Evolutionary conservation across 2,888 invertebrate genomes (phyloP).

Genomic region (Adineta ricciae): DNA sequence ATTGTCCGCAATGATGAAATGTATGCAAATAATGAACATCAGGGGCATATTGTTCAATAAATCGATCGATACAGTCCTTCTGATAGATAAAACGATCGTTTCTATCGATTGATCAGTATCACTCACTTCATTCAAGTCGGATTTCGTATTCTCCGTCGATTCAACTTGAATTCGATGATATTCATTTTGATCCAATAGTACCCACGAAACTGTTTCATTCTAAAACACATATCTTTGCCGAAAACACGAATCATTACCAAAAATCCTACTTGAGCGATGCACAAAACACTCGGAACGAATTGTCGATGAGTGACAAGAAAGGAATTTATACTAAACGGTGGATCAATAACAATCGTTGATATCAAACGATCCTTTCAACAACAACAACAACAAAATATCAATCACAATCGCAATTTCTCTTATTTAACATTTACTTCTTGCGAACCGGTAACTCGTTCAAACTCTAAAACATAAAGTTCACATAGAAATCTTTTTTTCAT

Average conservation of each 20-base stretch:
- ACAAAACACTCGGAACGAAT: background rate
- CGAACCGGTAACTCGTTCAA: background rate
- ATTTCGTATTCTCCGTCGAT: background rate
- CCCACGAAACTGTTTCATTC: background rate
- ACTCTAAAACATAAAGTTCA: background rate
- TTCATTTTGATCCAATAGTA: background rate
- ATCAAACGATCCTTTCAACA: background rate
- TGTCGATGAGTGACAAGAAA: background rate
- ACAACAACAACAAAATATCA: no score
- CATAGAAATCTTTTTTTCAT: background rate
- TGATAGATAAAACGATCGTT: background rate
- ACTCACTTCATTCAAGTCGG: background rate
- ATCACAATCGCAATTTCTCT: background rate
- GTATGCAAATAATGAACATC: slow-evolving; percentile 17
- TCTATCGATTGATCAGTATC: background rate
- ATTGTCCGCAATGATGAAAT: background rate
- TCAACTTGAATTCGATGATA: background rate
- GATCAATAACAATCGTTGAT: background rate
- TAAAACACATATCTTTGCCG: background rate
- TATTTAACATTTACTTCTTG: background rate
- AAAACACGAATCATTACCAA: no score
- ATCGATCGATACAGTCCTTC: background rate
- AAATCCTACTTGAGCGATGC: background rate
- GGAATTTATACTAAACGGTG: background rate
- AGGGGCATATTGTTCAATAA: background rate